phyloP scores from a whole-genome alignment of 2,113 vertebrate species.

The Podilymbus podiceps region DNA sequence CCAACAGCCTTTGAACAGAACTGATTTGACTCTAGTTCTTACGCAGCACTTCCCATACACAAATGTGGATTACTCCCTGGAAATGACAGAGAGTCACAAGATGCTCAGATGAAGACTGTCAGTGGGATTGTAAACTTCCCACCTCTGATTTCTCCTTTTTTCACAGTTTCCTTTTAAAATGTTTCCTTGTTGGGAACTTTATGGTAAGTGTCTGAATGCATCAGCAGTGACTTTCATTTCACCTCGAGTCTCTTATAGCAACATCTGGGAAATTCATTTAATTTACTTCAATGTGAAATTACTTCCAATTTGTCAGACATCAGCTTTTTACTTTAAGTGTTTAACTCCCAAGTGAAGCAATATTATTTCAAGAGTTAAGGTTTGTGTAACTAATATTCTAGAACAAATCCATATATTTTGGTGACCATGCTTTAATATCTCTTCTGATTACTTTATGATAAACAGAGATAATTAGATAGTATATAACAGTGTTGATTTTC shows the following conservation, averaged over 20 bases:
- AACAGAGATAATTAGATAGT: background rate
- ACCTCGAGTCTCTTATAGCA: background rate
- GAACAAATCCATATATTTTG: slow-evolving; percentile 21
- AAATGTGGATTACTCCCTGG: background rate
- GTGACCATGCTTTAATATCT: background rate
- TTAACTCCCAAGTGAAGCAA: slow-evolving; percentile 1
- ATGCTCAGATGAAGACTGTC: background rate
- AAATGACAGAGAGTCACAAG: background rate
- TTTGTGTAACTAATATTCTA: background rate
- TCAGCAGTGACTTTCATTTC: slow-evolving; percentile 22
- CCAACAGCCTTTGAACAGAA: background rate
- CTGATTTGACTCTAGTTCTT: background rate
- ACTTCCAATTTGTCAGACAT: slow-evolving; percentile 25
- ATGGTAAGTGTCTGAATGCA: background rate
- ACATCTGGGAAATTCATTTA: slow-evolving; percentile 27
- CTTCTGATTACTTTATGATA: background rate
- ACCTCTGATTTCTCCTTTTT: background rate
- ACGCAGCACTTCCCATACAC: background rate
- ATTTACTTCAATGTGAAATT: slow-evolving; percentile 50
- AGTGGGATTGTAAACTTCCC: background rate
- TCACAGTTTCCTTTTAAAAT: background rate
- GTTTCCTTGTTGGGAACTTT: background rate
- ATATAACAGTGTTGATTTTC: background rate
- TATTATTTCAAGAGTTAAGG: slow-evolving; percentile 24
- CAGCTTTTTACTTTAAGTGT: slow-evolving; percentile 7